Percentiles rank a stretch among this genome's conserved stretches.
Evolutionary conservation across 2,888 invertebrate genomes (phyloP).

Genomic region (Chloromyia formosa): DNA sequence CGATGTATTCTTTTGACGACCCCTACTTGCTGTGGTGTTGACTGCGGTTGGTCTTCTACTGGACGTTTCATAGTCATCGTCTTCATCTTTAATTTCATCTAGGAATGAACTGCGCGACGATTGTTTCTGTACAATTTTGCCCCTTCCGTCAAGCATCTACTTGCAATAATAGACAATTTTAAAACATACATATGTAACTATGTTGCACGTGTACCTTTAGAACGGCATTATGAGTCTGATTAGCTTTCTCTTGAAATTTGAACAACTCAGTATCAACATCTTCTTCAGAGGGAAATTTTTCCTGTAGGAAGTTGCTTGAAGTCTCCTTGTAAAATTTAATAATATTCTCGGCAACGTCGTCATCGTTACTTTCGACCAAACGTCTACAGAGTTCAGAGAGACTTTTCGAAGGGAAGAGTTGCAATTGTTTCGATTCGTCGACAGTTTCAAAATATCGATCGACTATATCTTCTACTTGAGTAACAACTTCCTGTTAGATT

Average conservation of each 20-base stretch:
- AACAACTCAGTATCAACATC: conserved; percentile 65
- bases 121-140: conserved; percentile 38
- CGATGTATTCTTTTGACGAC: conserved; percentile 48
- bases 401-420: conserved; percentile 77
- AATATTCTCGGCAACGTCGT: conserved; percentile 67
- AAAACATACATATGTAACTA: background rate
- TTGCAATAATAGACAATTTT: background rate
- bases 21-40: conserved; percentile 52
- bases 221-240: conserved; percentile 43
- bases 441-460: conserved; percentile 69
- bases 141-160: conserved; percentile 48
- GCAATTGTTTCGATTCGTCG: conserved; percentile 67
- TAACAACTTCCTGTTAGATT: conserved; percentile 29
- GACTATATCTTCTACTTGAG: conserved; percentile 69
- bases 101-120: conserved; percentile 10
- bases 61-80: conserved; percentile 53
- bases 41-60: background rate
- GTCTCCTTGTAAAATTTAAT: conserved; percentile 66
- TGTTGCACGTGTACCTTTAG: conserved; percentile 39
- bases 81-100: conserved; percentile 65
- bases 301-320: conserved; percentile 66
- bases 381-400: conserved; percentile 78
- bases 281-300: conserved; percentile 64
- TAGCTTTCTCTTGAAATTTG: conserved; percentile 60
- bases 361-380: conserved; percentile 72